Percentiles rank a stretch among this genome's conserved stretches.
These are phyloP conservation scores for Drosophila dives DNA, from an alignment of 2,888 invertebrate species.

Conservation along the genomic window DNA sequence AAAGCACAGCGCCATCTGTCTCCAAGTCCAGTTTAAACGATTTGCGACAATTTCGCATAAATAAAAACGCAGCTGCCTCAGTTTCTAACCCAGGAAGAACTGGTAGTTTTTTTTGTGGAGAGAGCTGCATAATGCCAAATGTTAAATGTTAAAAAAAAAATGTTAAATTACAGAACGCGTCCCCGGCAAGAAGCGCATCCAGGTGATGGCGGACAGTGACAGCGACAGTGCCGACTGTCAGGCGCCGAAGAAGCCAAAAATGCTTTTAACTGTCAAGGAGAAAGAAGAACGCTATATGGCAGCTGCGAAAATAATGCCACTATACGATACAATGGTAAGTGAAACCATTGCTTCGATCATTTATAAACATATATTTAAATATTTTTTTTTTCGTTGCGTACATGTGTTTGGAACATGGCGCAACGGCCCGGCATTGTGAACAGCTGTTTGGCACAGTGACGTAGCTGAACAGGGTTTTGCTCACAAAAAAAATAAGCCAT, in stretches of 20 bases:
- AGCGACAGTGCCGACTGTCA: conserved; percentile 80
- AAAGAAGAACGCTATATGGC: conserved; percentile 84
- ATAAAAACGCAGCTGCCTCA: conserved; percentile 68
- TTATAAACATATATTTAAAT: not conserved
- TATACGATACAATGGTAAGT: conserved; percentile 84
- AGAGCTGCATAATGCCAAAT: not conserved
- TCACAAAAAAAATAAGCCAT: not conserved
- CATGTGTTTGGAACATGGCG: conserved; percentile 64
- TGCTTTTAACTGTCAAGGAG: conserved; percentile 80
- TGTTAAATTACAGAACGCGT: conserved; percentile 73
- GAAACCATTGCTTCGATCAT: not conserved
- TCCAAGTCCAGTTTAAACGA: conserved; percentile 79
- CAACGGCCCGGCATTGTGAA: conserved; percentile 64
- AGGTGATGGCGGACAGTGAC: conserved; percentile 83
- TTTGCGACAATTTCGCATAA: conserved; percentile 82
- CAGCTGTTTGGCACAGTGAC: conserved; percentile 67
- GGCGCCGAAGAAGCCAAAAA: conserved; percentile 78
- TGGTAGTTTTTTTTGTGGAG: conserved; percentile 41
- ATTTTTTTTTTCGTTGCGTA: conserved; percentile 22
- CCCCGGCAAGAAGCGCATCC: conserved; percentile 84
- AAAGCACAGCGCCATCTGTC: conserved; percentile 65
- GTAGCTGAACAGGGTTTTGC: conserved; percentile 20
- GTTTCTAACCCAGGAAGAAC: conserved; percentile 62
- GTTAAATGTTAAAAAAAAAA: not conserved
- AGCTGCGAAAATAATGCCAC: conserved; percentile 81